phyloP scores from a whole-genome alignment of 2,113 vertebrate species.

The Origma solitaria region DNA sequence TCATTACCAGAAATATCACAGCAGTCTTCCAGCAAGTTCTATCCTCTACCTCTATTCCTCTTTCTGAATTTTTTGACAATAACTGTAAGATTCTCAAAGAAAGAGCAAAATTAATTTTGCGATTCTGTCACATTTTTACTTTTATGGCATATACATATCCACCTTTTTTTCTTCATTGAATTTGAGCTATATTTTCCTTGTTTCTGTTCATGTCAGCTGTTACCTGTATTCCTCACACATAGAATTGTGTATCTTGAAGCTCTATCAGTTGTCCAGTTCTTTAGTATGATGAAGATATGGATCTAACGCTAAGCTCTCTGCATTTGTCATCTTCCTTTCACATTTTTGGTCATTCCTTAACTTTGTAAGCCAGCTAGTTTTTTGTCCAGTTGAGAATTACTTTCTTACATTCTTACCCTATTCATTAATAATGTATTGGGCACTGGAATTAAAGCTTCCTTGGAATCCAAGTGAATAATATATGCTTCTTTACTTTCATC shows the following conservation, averaged over 20 bases:
- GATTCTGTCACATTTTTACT: neutral
- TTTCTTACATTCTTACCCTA: neutral
- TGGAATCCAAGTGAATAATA: conserved; percentile 8
- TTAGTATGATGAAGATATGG: neutral
- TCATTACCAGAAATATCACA: neutral
- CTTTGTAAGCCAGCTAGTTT: neutral
- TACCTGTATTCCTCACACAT: neutral
- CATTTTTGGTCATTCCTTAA: neutral
- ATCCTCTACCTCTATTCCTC: neutral
- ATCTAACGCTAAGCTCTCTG: neutral
- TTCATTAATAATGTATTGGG: neutral
- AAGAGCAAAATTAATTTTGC: neutral
- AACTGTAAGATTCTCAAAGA: neutral
- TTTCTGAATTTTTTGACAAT: neutral
- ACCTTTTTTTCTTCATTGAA: neutral
- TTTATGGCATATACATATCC: neutral
- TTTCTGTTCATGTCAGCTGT: neutral
- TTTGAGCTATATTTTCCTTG: neutral
- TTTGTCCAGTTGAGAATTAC: neutral
- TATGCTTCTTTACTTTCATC: neutral
- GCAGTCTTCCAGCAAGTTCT: neutral
- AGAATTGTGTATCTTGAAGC: neutral
- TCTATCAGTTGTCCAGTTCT: neutral
- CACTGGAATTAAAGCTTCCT: conserved; percentile 8
- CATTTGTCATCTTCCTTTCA: neutral